Base-by-base conservation (phyloP, 2,797 vertebrate genomes). In the Malacoraja senta region DNA sequence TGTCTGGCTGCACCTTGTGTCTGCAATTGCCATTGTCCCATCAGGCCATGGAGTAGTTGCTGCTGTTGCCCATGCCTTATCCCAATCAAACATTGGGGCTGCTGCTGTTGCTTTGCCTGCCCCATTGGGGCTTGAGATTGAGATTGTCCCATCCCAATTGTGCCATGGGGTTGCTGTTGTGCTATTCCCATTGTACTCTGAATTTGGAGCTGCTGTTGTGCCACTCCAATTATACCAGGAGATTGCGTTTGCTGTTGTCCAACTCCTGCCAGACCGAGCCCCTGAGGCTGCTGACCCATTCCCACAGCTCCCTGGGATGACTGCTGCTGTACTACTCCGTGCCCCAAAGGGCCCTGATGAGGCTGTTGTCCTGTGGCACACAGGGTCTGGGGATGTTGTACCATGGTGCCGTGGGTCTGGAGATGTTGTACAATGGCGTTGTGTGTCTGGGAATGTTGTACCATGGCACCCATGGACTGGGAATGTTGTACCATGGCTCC, bases 31-130 rank as follows among this genome's bases (percentile, higher is more conserved):
- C 88, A 93, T 44, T 92, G 95, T 17, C 95, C 94, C 84, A 96
- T 95, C 80, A 96, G 93, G 94, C 94, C 93, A 81, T 95, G 93
- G 0, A 95, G 96, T 93, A 97, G 97, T 35, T 88, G 84, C 2
- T 83, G 80, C 17, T 88, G 84, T 63, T 88, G 84, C 8, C 84
- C 84, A 35, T 88, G 84, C 15, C 84, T 88, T 32, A 88, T 68
- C 15, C 94, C 94, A 21, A 95, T 94, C 38, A 96, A 94, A 93
- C 96, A 96, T 93, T 96, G 95, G 63, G 94, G 94, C 0, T 94
- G 93, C 84, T 95, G 96, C 80, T 91, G 90, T 58, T 74, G 90
- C 71, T 76, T 53, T 76, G 35, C 71, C 13, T 81, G 86, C 19
- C 61, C 38, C 38, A 74, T 53, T 21, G n/a, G 93, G 53, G 91